Conservation (phyloP, 2,113 vertebrate genomes). For the Boulengeromyrus knoepffleri region DNA sequence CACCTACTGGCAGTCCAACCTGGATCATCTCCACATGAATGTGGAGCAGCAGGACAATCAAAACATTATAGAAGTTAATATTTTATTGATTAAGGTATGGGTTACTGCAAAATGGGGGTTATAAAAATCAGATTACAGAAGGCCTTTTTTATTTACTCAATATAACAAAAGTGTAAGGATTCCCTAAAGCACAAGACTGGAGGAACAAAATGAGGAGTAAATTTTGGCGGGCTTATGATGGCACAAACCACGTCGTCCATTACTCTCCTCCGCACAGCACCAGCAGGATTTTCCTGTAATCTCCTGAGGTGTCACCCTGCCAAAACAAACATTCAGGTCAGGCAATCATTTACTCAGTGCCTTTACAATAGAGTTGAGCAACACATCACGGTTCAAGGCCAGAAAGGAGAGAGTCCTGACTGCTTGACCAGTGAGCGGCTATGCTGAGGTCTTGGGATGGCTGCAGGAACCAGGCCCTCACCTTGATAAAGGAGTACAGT, state of each 20-base stretch:
- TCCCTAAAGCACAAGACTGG: not conserved
- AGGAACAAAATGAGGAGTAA: conserved; percentile 20
- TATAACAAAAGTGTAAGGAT: not conserved
- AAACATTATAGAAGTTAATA: not conserved
- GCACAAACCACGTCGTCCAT: conserved; percentile 17
- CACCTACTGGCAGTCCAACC: not conserved
- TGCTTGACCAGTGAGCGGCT: not conserved
- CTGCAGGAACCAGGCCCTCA: conserved; percentile 38
- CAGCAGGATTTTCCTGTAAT: conserved; percentile 71
- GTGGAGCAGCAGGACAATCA: not conserved
- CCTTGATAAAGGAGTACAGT: conserved; percentile 93
- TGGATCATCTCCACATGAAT: not conserved
- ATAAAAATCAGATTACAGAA: conserved; percentile 28
- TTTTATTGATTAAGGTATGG: not conserved
- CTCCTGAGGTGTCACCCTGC: conserved; percentile 73
- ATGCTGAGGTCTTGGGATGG: not conserved
- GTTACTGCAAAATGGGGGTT: not conserved
- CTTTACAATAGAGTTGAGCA: not conserved
- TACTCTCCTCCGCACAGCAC: conserved; percentile 69
- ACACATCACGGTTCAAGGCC: not conserved
- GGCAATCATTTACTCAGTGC: not conserved
- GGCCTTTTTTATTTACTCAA: not conserved
- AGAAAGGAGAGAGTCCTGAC: not conserved
- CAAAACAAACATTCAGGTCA: not conserved
- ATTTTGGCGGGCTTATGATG: not conserved